Base-by-base conservation (phyloP, 2,797 vertebrate genomes). In the Anguilla marmorata region DNA sequence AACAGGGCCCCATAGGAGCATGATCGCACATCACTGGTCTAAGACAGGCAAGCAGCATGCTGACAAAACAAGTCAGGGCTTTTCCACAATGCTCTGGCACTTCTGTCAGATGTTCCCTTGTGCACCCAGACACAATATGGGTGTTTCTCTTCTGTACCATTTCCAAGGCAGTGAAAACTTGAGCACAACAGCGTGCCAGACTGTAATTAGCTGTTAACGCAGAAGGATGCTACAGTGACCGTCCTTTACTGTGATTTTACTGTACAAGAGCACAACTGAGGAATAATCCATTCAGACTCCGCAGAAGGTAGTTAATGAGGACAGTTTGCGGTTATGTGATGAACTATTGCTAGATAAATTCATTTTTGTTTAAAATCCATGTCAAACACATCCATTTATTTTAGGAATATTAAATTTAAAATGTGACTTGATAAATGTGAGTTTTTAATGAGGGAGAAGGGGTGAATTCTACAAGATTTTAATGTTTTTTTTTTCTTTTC, bases 271-370 rank as follows among this genome's bases (percentile, higher is more conserved):
- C 21, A 82, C 79, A 82, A 82, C 19, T 82, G 21, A 82, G 41
- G 45, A 82, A n/a, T 19, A 19, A 50, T 11, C 79, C 41, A 48
- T 48, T n/a, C 14, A 37, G 37, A 79, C 33, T 79, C 19, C n/a
- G 8, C 79, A 82, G 21, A 82, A 82, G 79, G 45, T 50, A 45
- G 41, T n/a, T 82, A 82, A 82, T 82, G 79, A 82, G 45, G 45
- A 50, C 41, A 50, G 41, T 48, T 82, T 82, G 21, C 41, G 27
- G 41, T 24, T 12, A 48, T 50, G 19, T 50, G 45, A 82, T n/a
- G 5, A 24, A 82, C 6, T 82, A 50, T 82, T 5, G 19, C 79
- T 24, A 24, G 45, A 48, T n/a, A n/a, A 48, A 82, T 82, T n/a
- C 45, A 41, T 21, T 5, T 24, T 45, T 16, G 21, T 41, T 80